phyloP scores from a whole-genome alignment of 2,888 invertebrate species.

The Coenonympha arcania region DNA sequence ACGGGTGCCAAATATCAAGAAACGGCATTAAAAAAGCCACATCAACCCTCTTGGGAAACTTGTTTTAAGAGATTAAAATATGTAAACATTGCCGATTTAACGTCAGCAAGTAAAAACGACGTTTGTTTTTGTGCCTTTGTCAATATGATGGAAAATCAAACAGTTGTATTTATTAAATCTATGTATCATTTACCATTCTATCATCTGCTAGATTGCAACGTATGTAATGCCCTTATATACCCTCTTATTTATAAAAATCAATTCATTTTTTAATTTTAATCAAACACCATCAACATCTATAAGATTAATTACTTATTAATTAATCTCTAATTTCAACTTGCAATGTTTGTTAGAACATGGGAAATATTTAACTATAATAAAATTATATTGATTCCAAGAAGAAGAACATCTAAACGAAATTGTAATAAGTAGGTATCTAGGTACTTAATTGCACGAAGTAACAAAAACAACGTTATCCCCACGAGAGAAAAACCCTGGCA shows the following conservation, averaged over 20 bases:
- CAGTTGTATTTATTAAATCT: background rate
- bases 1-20: slow-evolving; percentile 46
- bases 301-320: no score
- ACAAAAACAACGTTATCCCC: background rate
- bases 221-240: background rate
- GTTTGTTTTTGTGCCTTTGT: slow-evolving; percentile 41
- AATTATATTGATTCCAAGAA: no score
- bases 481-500: slow-evolving; percentile 40
- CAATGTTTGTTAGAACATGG: no score
- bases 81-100: slow-evolving; percentile 58
- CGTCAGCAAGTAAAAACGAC: slow-evolving; percentile 54
- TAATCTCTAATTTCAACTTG: no score
- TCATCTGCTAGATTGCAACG: background rate
- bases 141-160: slow-evolving; percentile 33
- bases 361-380: no score
- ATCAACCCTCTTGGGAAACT: no score
- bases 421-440: no score
- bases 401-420: no score
- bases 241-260: no score
- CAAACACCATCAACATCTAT: no score
- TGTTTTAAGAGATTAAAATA: slow-evolving; percentile 48
- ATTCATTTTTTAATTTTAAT: no score
- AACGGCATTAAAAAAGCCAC: slow-evolving; percentile 14
- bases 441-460: no score
- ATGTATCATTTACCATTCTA: background rate